A percentile compares a stretch with the other conserved stretches of the same genome.
These are phyloP conservation scores for Timandra comae DNA, from an alignment of 2,888 invertebrate species.

Conservation along the genomic window DNA sequence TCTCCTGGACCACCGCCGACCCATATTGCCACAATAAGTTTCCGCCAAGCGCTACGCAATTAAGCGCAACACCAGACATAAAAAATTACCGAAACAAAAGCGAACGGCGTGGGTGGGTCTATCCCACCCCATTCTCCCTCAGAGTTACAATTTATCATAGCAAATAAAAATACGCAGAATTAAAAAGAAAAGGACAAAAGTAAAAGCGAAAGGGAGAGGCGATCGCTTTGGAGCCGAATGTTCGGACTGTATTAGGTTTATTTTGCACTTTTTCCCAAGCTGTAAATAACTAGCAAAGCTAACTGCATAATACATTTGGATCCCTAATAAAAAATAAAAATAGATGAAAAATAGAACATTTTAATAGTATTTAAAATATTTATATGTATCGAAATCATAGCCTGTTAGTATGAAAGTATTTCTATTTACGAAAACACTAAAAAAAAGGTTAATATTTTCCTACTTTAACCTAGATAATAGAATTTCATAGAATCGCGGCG, in stretches of 20 bases:
- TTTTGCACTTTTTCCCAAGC: too few species aligned
- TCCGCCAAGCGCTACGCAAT: slow-evolving; percentile 68
- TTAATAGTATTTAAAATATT: too few species aligned
- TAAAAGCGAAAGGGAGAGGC: slow-evolving; percentile 58
- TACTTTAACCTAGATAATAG: too few species aligned
- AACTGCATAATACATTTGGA: too few species aligned
- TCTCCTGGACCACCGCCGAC: slow-evolving; percentile 46
- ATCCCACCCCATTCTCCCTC: slow-evolving; percentile 35
- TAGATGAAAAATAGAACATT: too few species aligned
- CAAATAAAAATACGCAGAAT: slow-evolving; percentile 74
- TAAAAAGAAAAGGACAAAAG: slow-evolving; percentile 73
- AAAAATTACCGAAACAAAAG: slow-evolving; percentile 76
- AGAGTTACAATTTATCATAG: slow-evolving; percentile 75
- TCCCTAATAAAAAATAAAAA: too few species aligned
- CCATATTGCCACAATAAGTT: slow-evolving; percentile 67
- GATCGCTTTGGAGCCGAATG: slow-evolving; percentile 45
- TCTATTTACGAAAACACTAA: too few species aligned
- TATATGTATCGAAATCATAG: too few species aligned
- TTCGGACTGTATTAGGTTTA: slow-evolving; percentile 56
- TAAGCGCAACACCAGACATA: slow-evolving; percentile 72
- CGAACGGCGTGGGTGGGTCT: slow-evolving; percentile 36
- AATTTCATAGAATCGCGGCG: too few species aligned
- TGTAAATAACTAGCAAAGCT: too few species aligned
- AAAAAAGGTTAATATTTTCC: too few species aligned
- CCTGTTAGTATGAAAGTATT: too few species aligned